Evolutionary conservation across 2,888 invertebrate genomes (phyloP), one percentile per base, ranked within the genome.

Genomic region (Lasioglossum oenotherae): DNA sequence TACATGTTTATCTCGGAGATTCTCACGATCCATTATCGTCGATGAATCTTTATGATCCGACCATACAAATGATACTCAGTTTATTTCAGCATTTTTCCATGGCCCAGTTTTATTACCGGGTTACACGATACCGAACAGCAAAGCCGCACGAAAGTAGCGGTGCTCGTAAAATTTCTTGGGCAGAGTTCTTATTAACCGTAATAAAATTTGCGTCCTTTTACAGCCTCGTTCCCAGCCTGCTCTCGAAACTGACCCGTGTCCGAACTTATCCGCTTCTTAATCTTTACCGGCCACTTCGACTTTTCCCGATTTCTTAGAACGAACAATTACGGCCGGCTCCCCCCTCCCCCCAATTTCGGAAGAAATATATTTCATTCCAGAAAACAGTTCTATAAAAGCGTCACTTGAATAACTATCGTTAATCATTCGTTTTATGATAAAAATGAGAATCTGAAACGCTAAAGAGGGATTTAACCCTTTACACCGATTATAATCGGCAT

Each of bases 41-140:
- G 23, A 12, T 5, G n/a, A 74, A 74, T 49, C 73, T 78, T 82
- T 75, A 83, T 76, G 78, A 74, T n/a, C 67, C 44, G n/a, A 60
- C 5, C 14, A 19, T 38, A 49, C 41, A 53, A 80, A 74, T 57
- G 53, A 64, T 72, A 35, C 8, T 38, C 14, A 35, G 85, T 67
- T 74, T 67, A 46, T 41, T 72, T 23, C 35, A 35, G 27, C 31
- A 44, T 74, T 72, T 77, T 49, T 60, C 16, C 74, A 71, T 44
- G 41, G 35, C 12, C 16, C 53, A 14, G 38, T 49, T 85, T 84
- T 80, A 71, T 46, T 57, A 31, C 38, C 41, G 44, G 16, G 73
- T 80, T 78, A 78, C 78, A 6, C 49, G 69, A 60, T 72, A 60
- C 60, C 57, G 38, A 60, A 35, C 38, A 31, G 16, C 19, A 14